Base-by-base conservation (phyloP, 2,888 invertebrate genomes). In the Agriotes lineatus region DNA sequence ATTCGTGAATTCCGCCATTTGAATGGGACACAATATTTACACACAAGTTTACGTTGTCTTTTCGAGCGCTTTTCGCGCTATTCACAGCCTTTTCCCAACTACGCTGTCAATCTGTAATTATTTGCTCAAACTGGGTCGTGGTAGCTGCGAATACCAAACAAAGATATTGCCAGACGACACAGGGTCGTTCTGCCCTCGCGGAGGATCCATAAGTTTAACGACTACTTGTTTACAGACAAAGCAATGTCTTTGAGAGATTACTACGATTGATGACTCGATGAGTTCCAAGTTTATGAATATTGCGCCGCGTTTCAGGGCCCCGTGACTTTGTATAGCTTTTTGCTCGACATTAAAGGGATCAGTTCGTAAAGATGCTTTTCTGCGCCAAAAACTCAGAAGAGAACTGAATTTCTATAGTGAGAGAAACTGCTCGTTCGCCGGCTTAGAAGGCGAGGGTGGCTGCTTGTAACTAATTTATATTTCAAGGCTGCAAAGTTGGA, bases 281-380 rank as follows among this genome's bases (percentile, higher is more conserved):
- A 52, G 52, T 52, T 52, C 19, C 52, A 52, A 52, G 52, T 52
- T 52, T 52, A 52, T 52, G 52, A 52, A 52, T 52, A 52, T 52
- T 52, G 33, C 52, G 33, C 12, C 33, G 33, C 52, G 52, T 52
- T 52, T 52, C 52, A 33, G 33, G n/a, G 10, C 16, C 30, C 9
- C 48, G 48, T 52, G 33, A 52, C 52, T 33, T 52, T 52, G 33
- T 52, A 33, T 52, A 52, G 52, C 52, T 52, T 52, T 52, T 52
- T 52, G 52, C 52, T 33, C 48, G 52, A 52, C 52, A 52, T 52
- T 52, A 52, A 52, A 52, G 52, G 52, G 52, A 52, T 52, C 35
- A 52, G 33, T 52, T 52, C 19, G 52, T 16, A 52, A 52, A 52
- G 52, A 33, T 16, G 52, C 52, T 48, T 48, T 48, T 48, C 48